Base-by-base conservation (phyloP, 2,797 vertebrate species). In the Cossypha polioptera region DNA sequence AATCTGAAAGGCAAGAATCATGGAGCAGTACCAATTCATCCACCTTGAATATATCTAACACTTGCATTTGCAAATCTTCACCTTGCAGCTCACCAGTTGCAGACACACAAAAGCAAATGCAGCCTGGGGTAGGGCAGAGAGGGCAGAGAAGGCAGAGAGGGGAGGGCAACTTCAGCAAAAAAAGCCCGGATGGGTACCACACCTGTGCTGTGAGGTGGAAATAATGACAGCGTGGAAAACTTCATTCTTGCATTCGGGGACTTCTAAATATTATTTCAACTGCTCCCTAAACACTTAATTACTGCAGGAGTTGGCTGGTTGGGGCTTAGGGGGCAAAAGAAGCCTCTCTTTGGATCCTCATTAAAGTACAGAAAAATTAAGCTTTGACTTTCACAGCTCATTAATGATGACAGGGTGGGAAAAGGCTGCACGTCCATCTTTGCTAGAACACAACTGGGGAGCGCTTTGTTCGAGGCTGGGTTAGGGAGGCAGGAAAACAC, bases 331-430 rank as follows among this genome's bases (percentile, higher is more conserved):
- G 94, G 84, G 91, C 66, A 74, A 95, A 93, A 88, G 74, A 55
- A 22, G 28, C 50, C 38, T 91, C 84, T 91, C 83, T 88, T 87
- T 62, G 65, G 78, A 91, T 91, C 61, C 91, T 95, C 84, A 91
- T 95, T 96, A 96, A 94, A 94, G 92, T 62, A 83, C 26, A 69
- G 82, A 91, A 96, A 95, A 92, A 93, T 90, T 94, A 94, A 90
- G 85, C 85, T 92, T 88, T 95, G 91, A 96, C 94, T 94, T 97
- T 92, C 91, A 95, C 87, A 94, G 87, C 89, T 97, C 91, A 91
- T 92, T 95, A 96, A 94, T 89, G 85, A 81, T 86, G 89, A 94
- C 76, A 91, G 43, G 65, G 43, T 94, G 89, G 88, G 91, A 83
- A 94, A 92, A 94, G 82, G 94, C 85, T 75, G 84, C 55, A 45